Evolutionary conservation across 2,888 invertebrate species (phyloP), one percentile per base, ranked within the genome.

Genomic region (Plagiodera versicolora): DNA sequence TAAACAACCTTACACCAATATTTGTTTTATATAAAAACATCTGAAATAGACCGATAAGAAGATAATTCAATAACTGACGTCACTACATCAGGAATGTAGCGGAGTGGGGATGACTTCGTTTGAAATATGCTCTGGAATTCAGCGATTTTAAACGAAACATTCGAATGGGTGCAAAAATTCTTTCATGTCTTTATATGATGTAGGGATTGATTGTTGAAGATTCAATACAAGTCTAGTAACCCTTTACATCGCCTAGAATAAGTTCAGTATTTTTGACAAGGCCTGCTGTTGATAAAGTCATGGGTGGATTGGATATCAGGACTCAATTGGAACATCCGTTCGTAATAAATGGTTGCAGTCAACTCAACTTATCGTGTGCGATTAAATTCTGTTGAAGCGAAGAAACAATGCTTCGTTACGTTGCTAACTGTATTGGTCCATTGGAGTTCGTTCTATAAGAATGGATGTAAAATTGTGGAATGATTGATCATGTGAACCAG

Each of bases 401-500:
- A 14, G 39, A 14, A 53, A 53, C 53, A 53, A 53, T 53, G 53
- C 19, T 11, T 45, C 44, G 14, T 39, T 3, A 39, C 24, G 14
- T 20, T 8, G 17, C 44, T 45, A 53, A 53, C 53, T 44, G 53
- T 44, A 53, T 30, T 45, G 53, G 44, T 39, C 39, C 14, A 39
- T 39, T 39, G 39, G 39, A 39, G 39, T 39, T 39, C 14, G 4
- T 39, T 39, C 2, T 39, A 39, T 11, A 14, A 24, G 24, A 24
- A 24, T 24, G 24, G 14, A 39, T 39, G 32, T 10, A 53, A 53
- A 53, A 24, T 24, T 3, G 3, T 24, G 6, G 24, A 3, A 44
- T 53, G 11, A 53, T 44, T 24, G 11, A 17, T 16, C 44, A 35
- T 53, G 53, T 53, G 53, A 53, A 53, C 44, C 11, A 24, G 20